Conservation (phyloP, 2,113 vertebrate genomes). For the Gasterosteus aculeatus region DNA sequence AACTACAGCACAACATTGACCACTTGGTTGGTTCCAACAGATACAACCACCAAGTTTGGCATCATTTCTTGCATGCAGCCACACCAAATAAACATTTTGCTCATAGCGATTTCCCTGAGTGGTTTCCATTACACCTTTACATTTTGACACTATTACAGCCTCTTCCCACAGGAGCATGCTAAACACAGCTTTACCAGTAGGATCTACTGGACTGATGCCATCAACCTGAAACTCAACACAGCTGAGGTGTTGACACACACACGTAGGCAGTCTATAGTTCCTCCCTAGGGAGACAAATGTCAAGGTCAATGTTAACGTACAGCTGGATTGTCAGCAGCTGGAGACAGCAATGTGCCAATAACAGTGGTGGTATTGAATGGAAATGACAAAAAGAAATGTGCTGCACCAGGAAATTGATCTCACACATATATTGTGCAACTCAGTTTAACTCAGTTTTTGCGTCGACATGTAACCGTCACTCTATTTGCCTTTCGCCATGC, state of each 20-base stretch:
- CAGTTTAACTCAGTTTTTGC: background rate
- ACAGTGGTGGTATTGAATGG: background rate
- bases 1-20: constrained; percentile 78
- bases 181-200: background rate
- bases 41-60: constrained; percentile 59
- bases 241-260: background rate
- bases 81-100: background rate
- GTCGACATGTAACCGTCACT: constrained; percentile 4
- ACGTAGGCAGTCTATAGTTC: constrained; percentile 52
- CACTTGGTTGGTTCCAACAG: constrained; percentile 73
- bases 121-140: background rate
- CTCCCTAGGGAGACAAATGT: constrained; percentile 58
- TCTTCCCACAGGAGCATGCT: background rate
- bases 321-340: constrained; percentile 46
- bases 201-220: background rate
- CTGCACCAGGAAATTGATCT: background rate
- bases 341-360: constrained; percentile 1
- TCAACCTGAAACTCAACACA: background rate
- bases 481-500: constrained; percentile 31
- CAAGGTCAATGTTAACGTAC: constrained; percentile 56
- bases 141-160: background rate
- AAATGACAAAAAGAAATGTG: constrained; percentile 3
- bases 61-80: constrained; percentile 40
- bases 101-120: background rate
- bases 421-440: background rate